Conservation (phyloP, 2,888 invertebrate genomes). For the Chouioia cunea region DNA sequence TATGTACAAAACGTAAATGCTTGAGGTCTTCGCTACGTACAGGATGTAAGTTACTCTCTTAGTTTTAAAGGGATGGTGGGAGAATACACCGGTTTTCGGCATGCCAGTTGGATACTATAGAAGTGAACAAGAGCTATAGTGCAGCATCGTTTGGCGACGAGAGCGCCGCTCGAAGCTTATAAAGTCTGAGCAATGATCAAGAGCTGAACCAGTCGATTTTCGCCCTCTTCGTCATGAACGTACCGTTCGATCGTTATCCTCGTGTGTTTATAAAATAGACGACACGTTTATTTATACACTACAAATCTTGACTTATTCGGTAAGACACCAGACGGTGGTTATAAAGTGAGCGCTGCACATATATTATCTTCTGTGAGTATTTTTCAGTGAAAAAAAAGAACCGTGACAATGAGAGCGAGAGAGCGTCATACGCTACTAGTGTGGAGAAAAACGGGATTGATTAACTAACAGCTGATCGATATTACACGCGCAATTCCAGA, state of each 20-base stretch:
- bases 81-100: conserved; percentile 5
- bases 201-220: conserved; percentile 38
- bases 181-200: conserved; percentile 37
- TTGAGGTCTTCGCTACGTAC: too few relatives aligned
- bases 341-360: background rate
- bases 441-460: too few relatives aligned
- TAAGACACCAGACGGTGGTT: background rate
- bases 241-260: background rate
- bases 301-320: background rate
- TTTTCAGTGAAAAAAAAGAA: too few relatives aligned
- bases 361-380: too few relatives aligned
- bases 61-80: background rate
- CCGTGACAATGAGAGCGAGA: too few relatives aligned
- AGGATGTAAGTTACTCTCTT: too few relatives aligned
- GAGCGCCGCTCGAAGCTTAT: conserved; percentile 27
- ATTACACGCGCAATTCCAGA: too few relatives aligned
- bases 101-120: too few relatives aligned
- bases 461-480: too few relatives aligned
- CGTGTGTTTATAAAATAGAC: background rate
- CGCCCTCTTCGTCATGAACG: background rate
- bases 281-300: background rate
- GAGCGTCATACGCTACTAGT: too few relatives aligned
- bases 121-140: background rate
- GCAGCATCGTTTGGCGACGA: conserved; percentile 22
- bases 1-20: too few relatives aligned